Base-by-base conservation (phyloP, 2,888 invertebrate genomes). In the Myathropa florea region DNA sequence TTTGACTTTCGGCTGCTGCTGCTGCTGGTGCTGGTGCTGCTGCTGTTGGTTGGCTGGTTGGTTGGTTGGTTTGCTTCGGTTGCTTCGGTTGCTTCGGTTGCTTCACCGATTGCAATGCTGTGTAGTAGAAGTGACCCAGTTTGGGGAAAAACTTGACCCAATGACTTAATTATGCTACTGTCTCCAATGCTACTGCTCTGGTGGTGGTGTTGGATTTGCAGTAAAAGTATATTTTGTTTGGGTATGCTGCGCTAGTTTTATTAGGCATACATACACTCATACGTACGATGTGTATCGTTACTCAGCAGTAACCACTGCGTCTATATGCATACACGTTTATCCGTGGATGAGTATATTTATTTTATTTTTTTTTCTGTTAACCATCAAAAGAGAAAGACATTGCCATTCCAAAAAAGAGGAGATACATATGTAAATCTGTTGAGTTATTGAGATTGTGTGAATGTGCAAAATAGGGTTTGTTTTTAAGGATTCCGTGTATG, bases 91-190 rank as follows among this genome's bases (percentile, higher is more conserved):
- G 76, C 67, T 72, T 78, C 46, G 73, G 83, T 86, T 86, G 83
- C 86, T 83, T 78, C 82, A 86, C 78, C 73, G 73, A 86, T 83
- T 83, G 78, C 86, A 86, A 86, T 86, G 73, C 70, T 81, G 65
- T 83, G 75, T 83, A 75, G 86, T 79, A 83, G 88, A 90, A 87
- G 88, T 91, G 91, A 91, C 90, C 90, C 89, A 91, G 90, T 91
- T 91, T 90, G 89, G 89, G 88, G 88, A 88, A 91, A 91, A 91
- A 91, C 91, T 91, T 91, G 90, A 91, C 90, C 90, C 90, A 91
- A 90, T 91, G 90, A 91, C 90, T 91, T 89, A 90, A 90, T 90
- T 90, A 90, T 89, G 88, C 89, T 89, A 88, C 88, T 84, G 79
- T 67, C 67, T 75, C 75, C 80, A 77, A 73, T 90, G 88, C 90